Percentiles rank a stretch among this genome's conserved stretches.
These are phyloP conservation scores for Sphyrna mokarran DNA, from an alignment of 2,113 vertebrate genomes.

Conservation along the genomic window DNA sequence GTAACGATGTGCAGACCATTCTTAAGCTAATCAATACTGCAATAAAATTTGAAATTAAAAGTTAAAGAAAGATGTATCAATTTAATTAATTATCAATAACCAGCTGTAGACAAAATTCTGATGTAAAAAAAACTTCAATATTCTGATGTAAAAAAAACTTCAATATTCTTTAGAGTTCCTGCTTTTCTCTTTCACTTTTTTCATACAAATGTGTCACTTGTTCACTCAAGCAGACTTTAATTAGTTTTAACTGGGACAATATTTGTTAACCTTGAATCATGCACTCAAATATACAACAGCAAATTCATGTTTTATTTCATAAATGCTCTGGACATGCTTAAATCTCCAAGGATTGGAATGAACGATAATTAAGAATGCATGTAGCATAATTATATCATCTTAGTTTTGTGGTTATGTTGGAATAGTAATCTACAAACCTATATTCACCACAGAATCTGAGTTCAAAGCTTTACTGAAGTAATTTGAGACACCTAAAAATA, in stretches of 20 bases:
- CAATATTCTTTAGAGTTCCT: neutral
- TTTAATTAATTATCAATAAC: neutral
- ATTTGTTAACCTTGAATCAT: constrained; percentile 9
- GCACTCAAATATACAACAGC: neutral
- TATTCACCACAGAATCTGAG: neutral
- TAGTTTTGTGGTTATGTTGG: neutral
- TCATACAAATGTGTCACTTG: neutral
- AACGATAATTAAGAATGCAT: neutral
- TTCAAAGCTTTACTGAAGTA: neutral
- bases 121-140: neutral
- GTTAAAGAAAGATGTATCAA: neutral
- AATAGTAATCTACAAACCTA: neutral
- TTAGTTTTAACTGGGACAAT: neutral
- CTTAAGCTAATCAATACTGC: neutral
- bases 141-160: no score
- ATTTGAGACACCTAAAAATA: neutral
- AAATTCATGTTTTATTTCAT: neutral
- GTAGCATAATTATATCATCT: neutral
- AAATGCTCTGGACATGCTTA: no score
- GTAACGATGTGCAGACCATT: neutral
- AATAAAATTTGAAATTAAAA: neutral
- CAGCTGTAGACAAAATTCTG: neutral
- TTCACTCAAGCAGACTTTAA: neutral
- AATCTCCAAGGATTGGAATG: neutral
- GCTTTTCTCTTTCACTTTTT: neutral